Base-by-base conservation (phyloP, 1,140 invertebrate genomes). In the Drosophila santomea region DNA sequence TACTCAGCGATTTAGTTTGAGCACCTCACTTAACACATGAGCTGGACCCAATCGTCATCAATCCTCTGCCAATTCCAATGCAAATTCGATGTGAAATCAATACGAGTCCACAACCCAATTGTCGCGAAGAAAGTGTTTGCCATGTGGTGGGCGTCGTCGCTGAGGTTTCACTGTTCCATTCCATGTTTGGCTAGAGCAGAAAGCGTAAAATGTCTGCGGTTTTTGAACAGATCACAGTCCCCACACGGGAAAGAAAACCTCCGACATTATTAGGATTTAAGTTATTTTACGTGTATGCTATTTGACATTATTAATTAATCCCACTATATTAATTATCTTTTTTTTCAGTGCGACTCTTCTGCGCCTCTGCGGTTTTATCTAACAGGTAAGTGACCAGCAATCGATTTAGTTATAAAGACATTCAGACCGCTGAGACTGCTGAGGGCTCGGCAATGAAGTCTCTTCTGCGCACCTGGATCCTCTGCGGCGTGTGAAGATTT, bases 331-430 rank as follows among this genome's bases (percentile, higher is more conserved):
- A 43, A 39, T 12, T 14, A n/a, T n/a, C 17, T 35, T 23, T 55
- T 52, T 47, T 2, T 32, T 11, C 43, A 32, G 14, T 32, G 12
- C 15, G 2, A 15, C 25, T 3, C 38, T 14, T 44, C 15, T 17
- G 4, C 25, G 7, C 44, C 20, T 4, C 44, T 25, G 44, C 44
- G 20, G 20, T 14, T 23, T 12, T 36, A 11, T 50, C 5, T 20
- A 12, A 12, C 12, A 1, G 35, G 8, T 43, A 36, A 54, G 25
- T 59, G 59, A 41, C 43, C 50, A 44, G 41, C 44, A 45, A 64
- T 59, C 56, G 81, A 74, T 74, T 86, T 78, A 64, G 73, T 47
- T 85, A 81, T 81, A 74, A 71, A 75, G 79, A 72, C 64, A 75
- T 82, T 60, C 57, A 61, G 20, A 38, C 32, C 45, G 39, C 32